These are phyloP conservation scores for Terrapene triunguis DNA, from an alignment of 2,113 vertebrate genomes.

Conservation along the genomic window DNA sequence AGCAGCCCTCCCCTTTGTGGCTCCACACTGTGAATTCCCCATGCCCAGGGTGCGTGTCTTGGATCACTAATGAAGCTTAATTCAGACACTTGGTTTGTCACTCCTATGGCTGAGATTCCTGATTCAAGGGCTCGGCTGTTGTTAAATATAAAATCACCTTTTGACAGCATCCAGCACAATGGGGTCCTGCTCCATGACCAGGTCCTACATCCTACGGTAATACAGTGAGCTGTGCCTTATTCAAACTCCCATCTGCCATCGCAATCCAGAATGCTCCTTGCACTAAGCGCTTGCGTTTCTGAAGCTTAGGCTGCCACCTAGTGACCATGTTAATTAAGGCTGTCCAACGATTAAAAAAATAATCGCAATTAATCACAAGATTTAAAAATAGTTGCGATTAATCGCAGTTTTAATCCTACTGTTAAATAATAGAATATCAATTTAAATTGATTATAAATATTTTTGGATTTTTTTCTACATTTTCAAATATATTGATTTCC, in stretches of 20 bases:
- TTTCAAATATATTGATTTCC: no score
- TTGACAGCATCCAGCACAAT: neutral
- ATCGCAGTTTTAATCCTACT: no score
- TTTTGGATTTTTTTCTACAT: no score
- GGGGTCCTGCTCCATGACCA: no score
- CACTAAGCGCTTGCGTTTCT: neutral
- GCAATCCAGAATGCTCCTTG: neutral
- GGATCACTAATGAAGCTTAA: no score
- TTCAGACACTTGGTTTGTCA: neutral
- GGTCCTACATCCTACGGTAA: neutral
- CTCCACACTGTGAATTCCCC: neutral
- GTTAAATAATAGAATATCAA: no score
- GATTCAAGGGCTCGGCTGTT: neutral
- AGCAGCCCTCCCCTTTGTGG: neutral
- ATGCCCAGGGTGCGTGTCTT: no score
- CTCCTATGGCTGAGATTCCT: neutral
- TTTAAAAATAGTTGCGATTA: no score
- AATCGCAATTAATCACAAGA: no score
- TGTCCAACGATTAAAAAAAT: no score
- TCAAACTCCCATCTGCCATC: neutral
- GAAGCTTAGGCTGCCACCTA: neutral
- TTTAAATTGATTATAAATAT: no score
- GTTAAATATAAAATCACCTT: neutral
- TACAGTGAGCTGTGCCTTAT: neutral
- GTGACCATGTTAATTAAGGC: neutral